Percentiles rank a stretch among this genome's conserved stretches.
These are phyloP conservation scores for Cyclina sinensis DNA, from an alignment of 1,140 invertebrate species.

Conservation along the genomic window DNA sequence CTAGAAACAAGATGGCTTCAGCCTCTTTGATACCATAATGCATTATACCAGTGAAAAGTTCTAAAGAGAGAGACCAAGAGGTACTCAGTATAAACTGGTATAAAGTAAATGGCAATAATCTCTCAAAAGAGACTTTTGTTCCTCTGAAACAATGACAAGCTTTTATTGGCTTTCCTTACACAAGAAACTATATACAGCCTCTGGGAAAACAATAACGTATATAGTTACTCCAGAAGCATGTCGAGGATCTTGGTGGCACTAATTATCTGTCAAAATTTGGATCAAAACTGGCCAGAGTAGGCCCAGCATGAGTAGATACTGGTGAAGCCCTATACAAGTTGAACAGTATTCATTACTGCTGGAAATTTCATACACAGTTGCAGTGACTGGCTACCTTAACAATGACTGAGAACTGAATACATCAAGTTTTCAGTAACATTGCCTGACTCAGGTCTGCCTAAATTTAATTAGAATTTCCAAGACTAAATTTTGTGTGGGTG, in stretches of 20 bases:
- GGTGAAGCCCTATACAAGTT: neutral
- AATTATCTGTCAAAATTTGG: constrained; percentile 5
- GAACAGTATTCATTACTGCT: neutral
- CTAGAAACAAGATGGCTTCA: too few species aligned
- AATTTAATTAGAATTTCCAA: too few species aligned
- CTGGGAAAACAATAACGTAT: neutral
- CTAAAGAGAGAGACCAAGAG: too few species aligned
- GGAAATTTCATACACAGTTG: too few species aligned
- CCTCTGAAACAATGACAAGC: neutral
- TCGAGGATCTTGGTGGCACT: neutral
- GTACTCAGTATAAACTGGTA: too few species aligned
- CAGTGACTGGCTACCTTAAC: too few species aligned
- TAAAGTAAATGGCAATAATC: too few species aligned
- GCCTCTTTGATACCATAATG: too few species aligned
- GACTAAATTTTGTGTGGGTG: neutral
- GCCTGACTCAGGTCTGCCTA: too few species aligned
- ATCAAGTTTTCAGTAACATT: too few species aligned
- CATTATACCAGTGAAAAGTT: too few species aligned
- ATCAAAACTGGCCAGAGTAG: neutral
- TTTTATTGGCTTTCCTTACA: neutral
- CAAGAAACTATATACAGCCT: neutral
- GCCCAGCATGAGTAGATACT: neutral
- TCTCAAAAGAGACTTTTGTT: neutral
- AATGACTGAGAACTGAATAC: too few species aligned
- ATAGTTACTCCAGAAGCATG: neutral